phyloP scores from a whole-genome alignment of 92 coral and sea anemone species.

The Meandrina meandrites region DNA sequence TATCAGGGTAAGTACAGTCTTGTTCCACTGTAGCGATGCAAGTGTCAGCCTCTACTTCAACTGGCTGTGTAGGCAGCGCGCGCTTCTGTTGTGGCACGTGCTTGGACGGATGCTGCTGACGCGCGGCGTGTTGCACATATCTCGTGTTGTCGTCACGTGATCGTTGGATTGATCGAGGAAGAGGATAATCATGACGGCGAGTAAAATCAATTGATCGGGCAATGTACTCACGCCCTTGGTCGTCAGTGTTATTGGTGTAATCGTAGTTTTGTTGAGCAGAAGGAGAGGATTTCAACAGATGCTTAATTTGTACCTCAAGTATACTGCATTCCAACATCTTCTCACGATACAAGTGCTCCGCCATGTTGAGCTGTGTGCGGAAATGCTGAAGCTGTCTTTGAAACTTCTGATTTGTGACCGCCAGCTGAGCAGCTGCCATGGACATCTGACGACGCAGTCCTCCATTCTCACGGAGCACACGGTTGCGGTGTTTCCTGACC shows the following conservation, averaged over 20 bases:
- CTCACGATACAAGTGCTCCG: constrained; percentile 92
- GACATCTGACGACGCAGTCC: constrained; percentile 92
- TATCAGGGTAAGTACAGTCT: constrained; percentile 1
- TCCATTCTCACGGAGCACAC: constrained; percentile 88
- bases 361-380: constrained; percentile 80
- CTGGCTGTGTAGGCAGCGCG: neutral
- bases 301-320: constrained; percentile 92
- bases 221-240: constrained; percentile 28
- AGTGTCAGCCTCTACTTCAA: neutral
- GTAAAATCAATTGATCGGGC: constrained; percentile 27
- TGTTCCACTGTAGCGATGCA: constrained; percentile 1
- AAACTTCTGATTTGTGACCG: constrained; percentile 91
- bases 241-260: constrained; percentile 26
- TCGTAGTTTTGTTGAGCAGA: constrained; percentile 38
- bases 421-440: constrained; percentile 94
- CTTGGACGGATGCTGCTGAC: constrained; percentile 26
- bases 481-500: constrained; percentile 92
- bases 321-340: constrained; percentile 90
- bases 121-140: constrained; percentile 1
- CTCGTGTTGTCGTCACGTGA: constrained; percentile 24
- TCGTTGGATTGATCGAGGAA: constrained; percentile 10
- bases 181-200: constrained; percentile 37
- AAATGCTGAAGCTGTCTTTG: constrained; percentile 92
- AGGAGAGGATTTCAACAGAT: constrained; percentile 63
- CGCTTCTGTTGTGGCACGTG: constrained; percentile 20